A percentile compares a stretch with the other conserved stretches of the same genome.
phyloP scores from a whole-genome alignment of 2,797 vertebrate genomes.

The Crocodylus rhombifer region DNA sequence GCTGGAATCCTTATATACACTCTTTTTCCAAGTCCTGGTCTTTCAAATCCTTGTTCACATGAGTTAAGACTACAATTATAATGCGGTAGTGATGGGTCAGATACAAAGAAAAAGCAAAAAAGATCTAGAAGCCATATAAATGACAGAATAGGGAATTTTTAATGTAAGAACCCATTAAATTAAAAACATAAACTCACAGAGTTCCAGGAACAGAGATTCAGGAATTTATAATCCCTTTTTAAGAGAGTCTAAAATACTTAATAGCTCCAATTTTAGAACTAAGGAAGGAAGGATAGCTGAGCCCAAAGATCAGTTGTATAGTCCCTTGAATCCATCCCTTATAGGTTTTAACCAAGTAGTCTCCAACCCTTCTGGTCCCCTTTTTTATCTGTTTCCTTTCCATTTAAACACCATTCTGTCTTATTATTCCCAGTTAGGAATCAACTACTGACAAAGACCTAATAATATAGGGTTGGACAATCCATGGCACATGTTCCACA shows the following conservation, averaged over 20 bases:
- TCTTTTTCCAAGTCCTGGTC: background rate
- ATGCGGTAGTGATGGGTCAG: background rate
- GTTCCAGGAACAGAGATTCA: background rate
- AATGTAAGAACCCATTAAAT: background rate
- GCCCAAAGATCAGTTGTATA: too few relatives aligned
- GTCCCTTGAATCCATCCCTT: too few relatives aligned
- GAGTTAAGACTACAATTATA: background rate
- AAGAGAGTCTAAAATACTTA: background rate
- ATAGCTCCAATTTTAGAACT: background rate
- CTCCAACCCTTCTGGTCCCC: background rate
- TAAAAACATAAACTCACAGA: background rate
- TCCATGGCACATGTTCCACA: too few relatives aligned
- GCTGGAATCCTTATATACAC: too few relatives aligned
- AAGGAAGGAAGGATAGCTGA: background rate
- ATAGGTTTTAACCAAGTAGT: background rate
- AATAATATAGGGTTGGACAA: too few relatives aligned
- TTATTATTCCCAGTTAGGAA: background rate
- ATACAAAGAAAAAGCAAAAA: background rate
- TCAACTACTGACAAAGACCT: too few relatives aligned
- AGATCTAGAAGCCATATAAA: background rate
- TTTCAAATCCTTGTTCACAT: background rate
- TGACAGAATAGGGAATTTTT: background rate
- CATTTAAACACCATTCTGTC: background rate
- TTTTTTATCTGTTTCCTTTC: background rate
- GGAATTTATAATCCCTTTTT: background rate